Conservation (phyloP, 2,888 invertebrate genomes). For the Plebejus argus region DNA sequence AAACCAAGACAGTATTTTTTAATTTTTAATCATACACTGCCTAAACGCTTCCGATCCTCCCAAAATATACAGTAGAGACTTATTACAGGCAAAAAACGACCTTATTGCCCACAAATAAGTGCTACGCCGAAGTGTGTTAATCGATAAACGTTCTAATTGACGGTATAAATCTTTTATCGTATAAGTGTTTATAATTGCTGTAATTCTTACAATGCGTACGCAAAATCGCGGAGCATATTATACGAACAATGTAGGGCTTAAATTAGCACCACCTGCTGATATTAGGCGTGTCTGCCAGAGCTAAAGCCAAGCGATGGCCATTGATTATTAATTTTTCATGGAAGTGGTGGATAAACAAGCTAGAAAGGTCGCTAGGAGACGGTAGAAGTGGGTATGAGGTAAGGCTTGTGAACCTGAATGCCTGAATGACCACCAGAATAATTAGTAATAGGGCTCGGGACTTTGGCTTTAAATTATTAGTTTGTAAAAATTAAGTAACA, state of each 20-base stretch:
- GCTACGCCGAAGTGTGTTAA: neutral
- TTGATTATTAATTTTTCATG: neutral
- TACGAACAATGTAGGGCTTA: slow-evolving; percentile 53
- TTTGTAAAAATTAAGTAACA: neutral
- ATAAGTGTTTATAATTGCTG: slow-evolving; percentile 25
- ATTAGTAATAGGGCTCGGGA: neutral
- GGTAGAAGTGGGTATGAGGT: too few relatives aligned
- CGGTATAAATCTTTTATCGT: slow-evolving; percentile 7
- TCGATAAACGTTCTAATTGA: slow-evolving; percentile 13
- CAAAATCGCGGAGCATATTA: slow-evolving; percentile 17
- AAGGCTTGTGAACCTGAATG: neutral
- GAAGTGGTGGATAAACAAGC: neutral
- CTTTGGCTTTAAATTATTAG: neutral
- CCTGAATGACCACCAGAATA: neutral
- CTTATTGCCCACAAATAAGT: neutral
- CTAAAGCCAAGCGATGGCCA: neutral
- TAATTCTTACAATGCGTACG: slow-evolving; percentile 26
- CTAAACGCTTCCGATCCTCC: slow-evolving; percentile 17
- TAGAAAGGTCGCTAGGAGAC: neutral
- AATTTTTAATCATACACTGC: slow-evolving; percentile 14
- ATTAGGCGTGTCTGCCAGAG: slow-evolving; percentile 34
- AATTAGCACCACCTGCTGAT: slow-evolving; percentile 60
- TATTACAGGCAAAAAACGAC: neutral
- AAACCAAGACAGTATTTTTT: neutral
- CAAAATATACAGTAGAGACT: neutral